Evolutionary conservation across 2,888 invertebrate species (phyloP), one percentile per base, ranked within the genome.

Genomic region (Acleris sparsana): DNA sequence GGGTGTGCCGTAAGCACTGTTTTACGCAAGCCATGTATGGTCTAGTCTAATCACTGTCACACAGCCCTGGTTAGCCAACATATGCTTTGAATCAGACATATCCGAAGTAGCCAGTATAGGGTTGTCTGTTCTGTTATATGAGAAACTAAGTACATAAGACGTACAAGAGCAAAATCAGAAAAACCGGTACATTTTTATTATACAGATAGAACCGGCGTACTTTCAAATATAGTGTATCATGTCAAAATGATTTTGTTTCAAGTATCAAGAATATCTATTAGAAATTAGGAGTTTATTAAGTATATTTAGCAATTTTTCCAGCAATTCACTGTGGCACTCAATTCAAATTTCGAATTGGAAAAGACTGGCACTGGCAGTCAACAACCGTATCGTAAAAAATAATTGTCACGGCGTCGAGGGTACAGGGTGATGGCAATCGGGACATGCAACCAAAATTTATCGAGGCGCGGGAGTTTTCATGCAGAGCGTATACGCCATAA

Each of bases 1-100:
- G 70, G 69, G 73, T 51, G 72, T 55, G 72, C 65, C 68, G 51
- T 51, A 63, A 63, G 22, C 63, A 69, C 70, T 57, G 64, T 65
- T 71, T 71, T 72, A 69, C 70, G 71, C 62, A 71, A 71, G 61
- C 70, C 67, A 67, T 63, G 65, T 74, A 69, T 71, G 74, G 74
- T 66, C 53, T 48, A 67, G 63, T 48, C 68, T 74, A 74, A 76
- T 76, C 73, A 70, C 69, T 66, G 69, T 71, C 60, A 72, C 69
- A 68, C 63, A 69, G 73, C 63, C 69, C 69, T 67, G 62, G 62
- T 65, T 62, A 64, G 62, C 63, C 58, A 63, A 71, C 66, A 43
- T 52, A 63, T 61, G 65, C 59, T 70, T 69, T 43, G 61, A 61
- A 62, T 63, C 63, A 56, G 22, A 43, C 25, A 5, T 55, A 53